phyloP scores from a whole-genome alignment of 2,797 vertebrate genomes.

The Mycteria americana region DNA sequence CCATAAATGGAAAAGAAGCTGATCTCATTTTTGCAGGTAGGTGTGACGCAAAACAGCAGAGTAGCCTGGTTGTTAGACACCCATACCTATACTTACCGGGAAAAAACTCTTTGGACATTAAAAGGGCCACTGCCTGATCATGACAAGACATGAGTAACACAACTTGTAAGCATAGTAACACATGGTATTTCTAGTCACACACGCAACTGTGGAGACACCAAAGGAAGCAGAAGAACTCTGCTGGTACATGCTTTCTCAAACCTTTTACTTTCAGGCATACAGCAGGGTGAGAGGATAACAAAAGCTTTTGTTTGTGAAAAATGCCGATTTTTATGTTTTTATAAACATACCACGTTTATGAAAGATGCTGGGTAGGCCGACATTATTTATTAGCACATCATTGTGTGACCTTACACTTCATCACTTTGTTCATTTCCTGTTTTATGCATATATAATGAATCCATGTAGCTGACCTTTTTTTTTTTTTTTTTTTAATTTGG shows the following conservation, averaged over 20 bases:
- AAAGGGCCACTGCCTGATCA: not conserved
- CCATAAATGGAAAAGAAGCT: not conserved
- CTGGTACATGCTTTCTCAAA: not conserved
- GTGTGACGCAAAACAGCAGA: not conserved
- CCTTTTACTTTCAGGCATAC: not conserved
- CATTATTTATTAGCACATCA: constrained; percentile 13
- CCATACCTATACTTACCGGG: not conserved
- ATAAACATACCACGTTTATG: not conserved
- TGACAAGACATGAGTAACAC: not conserved
- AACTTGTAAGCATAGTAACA: not conserved
- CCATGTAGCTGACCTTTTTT: not conserved
- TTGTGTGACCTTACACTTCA: not conserved
- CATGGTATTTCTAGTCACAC: not conserved
- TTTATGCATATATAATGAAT: not conserved
- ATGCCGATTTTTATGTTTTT: not conserved
- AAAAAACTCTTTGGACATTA: not conserved
- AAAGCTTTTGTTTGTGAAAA: not conserved
- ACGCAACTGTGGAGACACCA: not conserved
- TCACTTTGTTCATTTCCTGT: constrained; percentile 13
- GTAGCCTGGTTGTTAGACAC: not conserved
- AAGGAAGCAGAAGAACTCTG: not conserved
- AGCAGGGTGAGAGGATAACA: not conserved
- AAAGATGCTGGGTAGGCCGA: not conserved
- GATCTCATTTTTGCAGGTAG: constrained; percentile 14
- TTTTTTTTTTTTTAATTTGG: not conserved